These are phyloP conservation scores for Megaustenia siamemsis DNA, from an alignment of 2,888 invertebrate species.

Conservation along the genomic window DNA sequence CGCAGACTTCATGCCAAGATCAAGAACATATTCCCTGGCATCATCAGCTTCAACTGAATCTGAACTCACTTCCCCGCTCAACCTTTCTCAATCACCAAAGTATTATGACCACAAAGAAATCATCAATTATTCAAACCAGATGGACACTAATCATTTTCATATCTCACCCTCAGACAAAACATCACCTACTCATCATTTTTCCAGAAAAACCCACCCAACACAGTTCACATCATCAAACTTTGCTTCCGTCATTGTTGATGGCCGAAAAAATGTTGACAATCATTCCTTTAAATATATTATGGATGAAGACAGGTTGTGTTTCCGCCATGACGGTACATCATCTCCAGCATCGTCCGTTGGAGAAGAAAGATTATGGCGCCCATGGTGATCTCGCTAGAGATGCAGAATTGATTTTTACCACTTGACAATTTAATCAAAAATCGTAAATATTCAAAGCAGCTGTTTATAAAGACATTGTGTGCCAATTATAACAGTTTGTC, in stretches of 20 bases:
- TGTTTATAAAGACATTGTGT: too few relatives aligned
- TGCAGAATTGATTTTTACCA: too few relatives aligned
- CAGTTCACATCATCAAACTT: conserved; percentile 17
- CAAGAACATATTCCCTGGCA: conserved; percentile 46
- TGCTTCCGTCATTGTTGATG: conserved; percentile 47
- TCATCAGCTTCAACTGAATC: conserved; percentile 48
- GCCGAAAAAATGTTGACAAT: conserved; percentile 24
- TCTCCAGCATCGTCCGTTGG: conserved; percentile 53
- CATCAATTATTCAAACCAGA: not conserved
- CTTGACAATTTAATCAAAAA: too few relatives aligned
- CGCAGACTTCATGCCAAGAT: conserved; percentile 24
- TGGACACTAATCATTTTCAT: not conserved
- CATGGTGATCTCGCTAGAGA: conserved; percentile 58
- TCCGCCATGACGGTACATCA: conserved; percentile 34
- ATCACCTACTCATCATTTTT: not conserved
- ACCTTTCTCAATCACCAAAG: conserved; percentile 47
- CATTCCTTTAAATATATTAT: conserved; percentile 39
- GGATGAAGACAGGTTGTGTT: conserved; percentile 45
- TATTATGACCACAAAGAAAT: conserved; percentile 30
- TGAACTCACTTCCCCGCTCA: conserved; percentile 46
- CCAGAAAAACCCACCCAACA: not conserved
- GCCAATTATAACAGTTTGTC: too few relatives aligned
- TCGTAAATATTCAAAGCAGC: too few relatives aligned
- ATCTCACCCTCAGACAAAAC: not conserved
- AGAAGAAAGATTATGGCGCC: conserved; percentile 57